Conservation (phyloP, 2,888 invertebrate genomes). For the Drosophila falleni region DNA sequence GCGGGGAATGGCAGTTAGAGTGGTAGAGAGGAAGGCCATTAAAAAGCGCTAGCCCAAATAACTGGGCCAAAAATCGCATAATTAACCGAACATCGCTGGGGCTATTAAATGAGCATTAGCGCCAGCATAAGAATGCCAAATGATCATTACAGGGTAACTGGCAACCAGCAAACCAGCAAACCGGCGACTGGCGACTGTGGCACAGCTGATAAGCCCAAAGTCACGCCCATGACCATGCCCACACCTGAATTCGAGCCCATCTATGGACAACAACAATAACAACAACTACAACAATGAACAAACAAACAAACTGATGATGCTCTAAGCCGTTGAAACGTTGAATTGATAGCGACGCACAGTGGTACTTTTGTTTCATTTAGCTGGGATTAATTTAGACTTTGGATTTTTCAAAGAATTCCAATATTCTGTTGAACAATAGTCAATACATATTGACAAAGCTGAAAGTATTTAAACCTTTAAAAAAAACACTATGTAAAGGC, state of each 20-base stretch:
- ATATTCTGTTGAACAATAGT: no score
- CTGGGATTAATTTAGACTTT: neutral
- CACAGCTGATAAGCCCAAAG: constrained; percentile 55
- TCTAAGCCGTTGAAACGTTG: constrained; percentile 58
- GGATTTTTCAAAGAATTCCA: no score
- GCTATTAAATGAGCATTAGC: constrained; percentile 70
- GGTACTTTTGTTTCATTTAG: neutral
- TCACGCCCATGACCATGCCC: constrained; percentile 7
- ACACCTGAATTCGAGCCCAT: constrained; percentile 5
- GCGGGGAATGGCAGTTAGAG: neutral
- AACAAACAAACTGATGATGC: constrained; percentile 19
- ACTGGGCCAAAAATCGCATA: constrained; percentile 74
- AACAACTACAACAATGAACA: neutral
- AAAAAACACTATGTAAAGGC: no score
- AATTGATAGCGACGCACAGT: constrained; percentile 30
- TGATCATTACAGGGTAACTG: constrained; percentile 30
- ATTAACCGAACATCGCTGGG: constrained; percentile 64
- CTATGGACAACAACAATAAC: constrained; percentile 3
- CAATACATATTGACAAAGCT: no score
- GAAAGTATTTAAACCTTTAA: no score
- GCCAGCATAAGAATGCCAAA: constrained; percentile 13
- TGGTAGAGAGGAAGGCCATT: constrained; percentile 40
- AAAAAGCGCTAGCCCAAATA: constrained; percentile 67
- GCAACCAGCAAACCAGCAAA: no score
- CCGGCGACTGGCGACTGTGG: no score